Conservation (phyloP, 1,140 invertebrate genomes). For the Zaprionus kolodkinae region DNA sequence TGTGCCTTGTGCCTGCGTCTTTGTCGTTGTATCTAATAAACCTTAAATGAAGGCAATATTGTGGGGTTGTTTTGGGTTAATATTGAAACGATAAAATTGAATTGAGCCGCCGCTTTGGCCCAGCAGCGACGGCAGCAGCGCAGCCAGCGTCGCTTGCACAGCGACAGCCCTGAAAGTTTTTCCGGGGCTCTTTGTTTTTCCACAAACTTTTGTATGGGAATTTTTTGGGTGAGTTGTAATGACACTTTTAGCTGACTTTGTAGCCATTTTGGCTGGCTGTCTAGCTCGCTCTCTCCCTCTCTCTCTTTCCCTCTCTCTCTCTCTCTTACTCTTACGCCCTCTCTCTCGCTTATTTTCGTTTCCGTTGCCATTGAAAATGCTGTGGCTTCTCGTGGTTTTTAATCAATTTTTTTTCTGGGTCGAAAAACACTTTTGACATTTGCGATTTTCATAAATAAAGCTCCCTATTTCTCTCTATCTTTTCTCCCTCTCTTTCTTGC, state of each 20-base stretch:
- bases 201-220: constrained; percentile 48
- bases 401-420: constrained; percentile 64
- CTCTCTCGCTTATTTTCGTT: constrained; percentile 56
- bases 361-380: constrained; percentile 55
- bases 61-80: constrained; percentile 84
- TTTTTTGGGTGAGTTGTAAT: constrained; percentile 70
- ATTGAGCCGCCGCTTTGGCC: constrained; percentile 69
- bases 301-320: neutral
- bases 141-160: neutral
- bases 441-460: neutral
- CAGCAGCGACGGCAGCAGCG: constrained; percentile 22
- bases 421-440: constrained; percentile 42
- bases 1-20: constrained; percentile 36
- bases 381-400: constrained; percentile 54
- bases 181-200: constrained; percentile 45
- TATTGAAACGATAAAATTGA: constrained; percentile 84
- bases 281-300: neutral
- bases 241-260: constrained; percentile 82
- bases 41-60: constrained; percentile 84
- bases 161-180: constrained; percentile 70
- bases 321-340: neutral
- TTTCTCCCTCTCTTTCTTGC: neutral
- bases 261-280: constrained; percentile 59
- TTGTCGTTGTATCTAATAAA: constrained; percentile 82
- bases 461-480: neutral